Percentiles rank a stretch among this genome's conserved stretches.
Conservation (phyloP, 2,113 vertebrate genomes). For the Tychaedon coryphoeus region DNA sequence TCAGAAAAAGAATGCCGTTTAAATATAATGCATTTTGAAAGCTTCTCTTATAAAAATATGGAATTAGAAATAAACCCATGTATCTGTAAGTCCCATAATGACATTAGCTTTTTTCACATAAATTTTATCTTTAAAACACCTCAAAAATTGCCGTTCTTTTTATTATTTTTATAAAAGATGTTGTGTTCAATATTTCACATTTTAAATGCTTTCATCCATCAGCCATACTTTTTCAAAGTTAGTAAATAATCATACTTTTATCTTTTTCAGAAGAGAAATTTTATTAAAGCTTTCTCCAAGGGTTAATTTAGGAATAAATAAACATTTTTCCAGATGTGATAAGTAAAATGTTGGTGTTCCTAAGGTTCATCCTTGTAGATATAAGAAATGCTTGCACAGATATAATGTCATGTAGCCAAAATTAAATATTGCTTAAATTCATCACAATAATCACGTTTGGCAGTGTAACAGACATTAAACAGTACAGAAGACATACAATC, state of each 20-base stretch:
- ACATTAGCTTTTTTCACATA: background rate
- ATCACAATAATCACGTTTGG: background rate
- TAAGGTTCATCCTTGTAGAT: background rate
- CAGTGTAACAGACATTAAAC: background rate
- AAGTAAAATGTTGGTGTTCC: background rate
- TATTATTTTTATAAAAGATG: background rate
- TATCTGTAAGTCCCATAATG: background rate
- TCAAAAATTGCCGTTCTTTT: background rate
- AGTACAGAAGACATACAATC: background rate
- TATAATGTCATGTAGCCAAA: background rate
- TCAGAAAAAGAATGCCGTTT: background rate
- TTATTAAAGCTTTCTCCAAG: background rate
- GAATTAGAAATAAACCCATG: background rate
- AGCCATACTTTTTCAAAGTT: background rate
- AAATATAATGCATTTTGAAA: background rate
- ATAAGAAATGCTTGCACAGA: background rate
- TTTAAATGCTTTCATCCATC: background rate
- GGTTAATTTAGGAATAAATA: background rate
- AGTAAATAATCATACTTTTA: background rate
- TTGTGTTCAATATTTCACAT: background rate
- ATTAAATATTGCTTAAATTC: background rate
- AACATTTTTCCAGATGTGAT: background rate
- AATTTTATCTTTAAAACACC: background rate
- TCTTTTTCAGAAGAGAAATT: background rate
- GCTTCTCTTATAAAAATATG: background rate